These are phyloP conservation scores for Chaetodon trifasciatus DNA, from an alignment of 2,797 vertebrate species.

Conservation along the genomic window DNA sequence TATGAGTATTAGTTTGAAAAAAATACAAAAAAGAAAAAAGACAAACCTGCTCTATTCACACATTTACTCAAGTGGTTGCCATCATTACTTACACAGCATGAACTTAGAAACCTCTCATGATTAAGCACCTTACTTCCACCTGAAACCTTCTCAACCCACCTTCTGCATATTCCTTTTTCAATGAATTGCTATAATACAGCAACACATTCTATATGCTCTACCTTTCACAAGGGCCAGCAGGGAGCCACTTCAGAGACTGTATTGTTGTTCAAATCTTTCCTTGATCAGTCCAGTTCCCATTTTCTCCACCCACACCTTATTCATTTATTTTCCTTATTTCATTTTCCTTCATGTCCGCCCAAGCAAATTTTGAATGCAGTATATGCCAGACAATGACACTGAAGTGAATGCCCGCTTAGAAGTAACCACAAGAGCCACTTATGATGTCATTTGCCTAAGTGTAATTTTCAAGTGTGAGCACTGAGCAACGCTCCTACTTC, in stretches of 20 bases:
- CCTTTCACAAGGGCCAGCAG: neutral
- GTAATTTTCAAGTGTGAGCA: neutral
- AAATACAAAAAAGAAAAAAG: too few species aligned
- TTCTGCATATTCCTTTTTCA: neutral
- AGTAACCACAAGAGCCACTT: constrained; percentile 20
- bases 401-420: constrained; percentile 20
- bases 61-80: too few species aligned
- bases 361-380: neutral
- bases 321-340: neutral
- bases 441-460: constrained; percentile 3
- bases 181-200: neutral
- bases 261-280: neutral
- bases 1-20: too few species aligned
- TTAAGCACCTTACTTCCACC: too few species aligned
- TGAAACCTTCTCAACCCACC: neutral
- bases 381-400: constrained; percentile 33
- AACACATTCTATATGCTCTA: neutral
- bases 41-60: too few species aligned
- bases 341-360: constrained; percentile 10
- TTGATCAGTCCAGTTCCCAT: neutral
- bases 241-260: neutral
- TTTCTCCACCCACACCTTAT: neutral
- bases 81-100: too few species aligned
- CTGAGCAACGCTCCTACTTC: neutral
- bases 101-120: too few species aligned